phyloP scores from a whole-genome alignment of 2,888 invertebrate species.

The Ochropleura leucogaster region DNA sequence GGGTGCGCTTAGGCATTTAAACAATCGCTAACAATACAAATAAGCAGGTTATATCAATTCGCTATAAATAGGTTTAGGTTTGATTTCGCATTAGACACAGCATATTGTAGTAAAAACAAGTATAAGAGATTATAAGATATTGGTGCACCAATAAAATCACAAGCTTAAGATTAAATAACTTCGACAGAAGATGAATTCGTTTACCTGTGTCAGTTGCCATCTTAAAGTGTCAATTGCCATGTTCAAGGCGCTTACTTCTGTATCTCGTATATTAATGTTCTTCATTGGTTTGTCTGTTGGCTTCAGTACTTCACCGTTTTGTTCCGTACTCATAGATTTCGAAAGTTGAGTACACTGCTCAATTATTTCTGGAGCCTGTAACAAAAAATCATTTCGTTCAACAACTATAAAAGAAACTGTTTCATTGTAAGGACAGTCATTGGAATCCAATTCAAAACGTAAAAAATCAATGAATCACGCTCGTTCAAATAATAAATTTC shows the following conservation, averaged over 20 bases:
- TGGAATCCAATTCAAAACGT: constrained; percentile 68
- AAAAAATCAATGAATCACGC: constrained; percentile 72
- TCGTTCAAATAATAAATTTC: constrained; percentile 70
- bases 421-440: constrained; percentile 67
- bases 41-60: constrained; percentile 51
- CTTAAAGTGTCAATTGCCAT: constrained; percentile 93
- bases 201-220: constrained; percentile 93
- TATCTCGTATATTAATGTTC: constrained; percentile 75
- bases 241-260: constrained; percentile 89
- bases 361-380: constrained; percentile 85
- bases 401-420: constrained; percentile 66
- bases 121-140: constrained; percentile 39
- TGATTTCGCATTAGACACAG: constrained; percentile 56
- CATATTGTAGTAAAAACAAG: constrained; percentile 8
- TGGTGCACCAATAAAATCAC: constrained; percentile 76
- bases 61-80: constrained; percentile 34
- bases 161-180: constrained; percentile 20
- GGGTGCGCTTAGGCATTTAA: constrained; percentile 10
- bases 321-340: constrained; percentile 76
- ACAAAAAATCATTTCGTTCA: constrained; percentile 66
- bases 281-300: constrained; percentile 73
- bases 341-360: constrained; percentile 83
- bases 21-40: constrained; percentile 39
- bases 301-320: constrained; percentile 75
- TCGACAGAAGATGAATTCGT: constrained; percentile 1